Percentiles rank a stretch among this genome's conserved stretches.
Evolutionary conservation across 2,797 vertebrate genomes (phyloP).

Genomic region (Danio tinwini): DNA sequence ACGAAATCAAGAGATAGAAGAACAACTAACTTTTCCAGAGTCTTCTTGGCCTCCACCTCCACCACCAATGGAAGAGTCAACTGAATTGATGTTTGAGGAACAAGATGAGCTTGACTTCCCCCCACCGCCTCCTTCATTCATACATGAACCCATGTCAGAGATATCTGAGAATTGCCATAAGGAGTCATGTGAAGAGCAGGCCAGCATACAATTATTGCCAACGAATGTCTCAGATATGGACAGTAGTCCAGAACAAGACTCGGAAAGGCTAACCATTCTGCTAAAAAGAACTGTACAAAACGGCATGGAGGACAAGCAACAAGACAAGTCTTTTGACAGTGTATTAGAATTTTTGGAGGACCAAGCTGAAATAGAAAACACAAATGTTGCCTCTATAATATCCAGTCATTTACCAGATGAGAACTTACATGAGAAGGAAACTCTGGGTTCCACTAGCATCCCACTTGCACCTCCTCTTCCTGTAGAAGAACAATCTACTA

Average conservation of each 20-base stretch:
- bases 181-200: constrained; percentile 32
- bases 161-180: constrained; percentile 49
- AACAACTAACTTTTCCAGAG: constrained; percentile 64
- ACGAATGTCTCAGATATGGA: background rate
- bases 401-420: constrained; percentile 41
- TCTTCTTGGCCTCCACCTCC: constrained; percentile 90
- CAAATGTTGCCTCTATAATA: constrained; percentile 10
- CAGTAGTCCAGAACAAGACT: constrained; percentile 20
- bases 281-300: constrained; percentile 14
- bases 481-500: constrained; percentile 67
- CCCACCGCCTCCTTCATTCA: constrained; percentile 76
- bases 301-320: background rate
- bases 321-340: constrained; percentile 17
- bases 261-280: constrained; percentile 33
- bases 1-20: constrained; percentile 61
- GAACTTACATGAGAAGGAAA: constrained; percentile 14
- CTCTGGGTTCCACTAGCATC: constrained; percentile 26
- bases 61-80: constrained; percentile 82
- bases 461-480: constrained; percentile 59
- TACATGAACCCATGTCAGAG: constrained; percentile 60
- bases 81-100: constrained; percentile 85
- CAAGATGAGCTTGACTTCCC: constrained; percentile 87
- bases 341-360: constrained; percentile 25
- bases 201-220: background rate
- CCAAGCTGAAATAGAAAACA: background rate